Conservation (phyloP, 2,888 invertebrate genomes). For the Strigamia maritima region DNA sequence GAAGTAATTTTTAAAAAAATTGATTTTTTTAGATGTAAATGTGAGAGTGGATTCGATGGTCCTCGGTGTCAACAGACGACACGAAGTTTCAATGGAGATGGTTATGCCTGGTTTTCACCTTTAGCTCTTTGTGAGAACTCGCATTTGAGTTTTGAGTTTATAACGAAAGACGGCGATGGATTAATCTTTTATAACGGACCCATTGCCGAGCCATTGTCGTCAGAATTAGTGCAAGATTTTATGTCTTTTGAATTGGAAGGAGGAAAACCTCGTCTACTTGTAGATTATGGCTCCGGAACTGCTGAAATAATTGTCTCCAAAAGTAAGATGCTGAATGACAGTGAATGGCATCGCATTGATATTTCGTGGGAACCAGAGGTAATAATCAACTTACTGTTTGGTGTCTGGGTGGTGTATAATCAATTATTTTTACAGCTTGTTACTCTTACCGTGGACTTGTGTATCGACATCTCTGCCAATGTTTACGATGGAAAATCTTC, state of each 20-base stretch:
- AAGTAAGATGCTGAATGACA: conserved; percentile 69
- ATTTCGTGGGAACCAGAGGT: conserved; percentile 59
- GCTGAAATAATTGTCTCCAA: conserved; percentile 66
- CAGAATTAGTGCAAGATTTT: conserved; percentile 62
- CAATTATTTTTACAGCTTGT: background rate
- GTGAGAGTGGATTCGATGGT: conserved; percentile 73
- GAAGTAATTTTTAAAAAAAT: background rate
- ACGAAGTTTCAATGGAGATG: conserved; percentile 82
- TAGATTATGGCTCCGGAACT: conserved; percentile 85
- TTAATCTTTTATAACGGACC: conserved; percentile 91
- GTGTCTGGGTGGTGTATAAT: too few relatives aligned
- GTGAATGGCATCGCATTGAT: conserved; percentile 81
- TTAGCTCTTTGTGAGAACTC: conserved; percentile 82
- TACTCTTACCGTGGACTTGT: conserved; percentile 73
- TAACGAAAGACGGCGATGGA: conserved; percentile 71
- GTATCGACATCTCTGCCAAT: conserved; percentile 43
- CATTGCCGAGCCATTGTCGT: conserved; percentile 43
- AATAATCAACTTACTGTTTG: background rate
- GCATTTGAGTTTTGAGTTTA: conserved; percentile 74
- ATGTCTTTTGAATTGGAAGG: conserved; percentile 80
- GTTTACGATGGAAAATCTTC: conserved; percentile 31
- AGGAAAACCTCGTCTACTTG: conserved; percentile 73
- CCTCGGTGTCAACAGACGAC: conserved; percentile 86
- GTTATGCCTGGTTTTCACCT: conserved; percentile 88
- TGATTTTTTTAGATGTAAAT: conserved; percentile 65